Evolutionary conservation across 1,140 invertebrate species (phyloP).

Genomic region (Mylabris phalerata): DNA sequence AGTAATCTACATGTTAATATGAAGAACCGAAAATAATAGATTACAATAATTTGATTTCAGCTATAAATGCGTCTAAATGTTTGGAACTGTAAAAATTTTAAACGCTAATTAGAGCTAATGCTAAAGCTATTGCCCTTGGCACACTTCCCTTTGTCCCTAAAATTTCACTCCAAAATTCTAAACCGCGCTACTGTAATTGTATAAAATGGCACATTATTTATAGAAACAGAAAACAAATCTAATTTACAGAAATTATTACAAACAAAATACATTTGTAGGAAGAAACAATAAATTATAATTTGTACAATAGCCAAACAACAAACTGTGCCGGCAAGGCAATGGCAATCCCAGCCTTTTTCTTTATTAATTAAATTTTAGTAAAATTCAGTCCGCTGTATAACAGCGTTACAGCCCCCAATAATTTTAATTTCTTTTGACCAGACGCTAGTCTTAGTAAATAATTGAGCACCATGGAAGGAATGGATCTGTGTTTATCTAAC

Average conservation of each 20-base stretch:
- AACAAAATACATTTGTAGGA: not conserved
- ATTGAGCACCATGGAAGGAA: slow-evolving; percentile 46
- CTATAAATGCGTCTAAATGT: not conserved
- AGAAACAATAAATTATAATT: slow-evolving; percentile 6
- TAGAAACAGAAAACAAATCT: no score
- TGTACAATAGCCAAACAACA: slow-evolving; percentile 9
- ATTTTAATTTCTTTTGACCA: slow-evolving; percentile 14
- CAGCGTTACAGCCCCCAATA: slow-evolving; percentile 19
- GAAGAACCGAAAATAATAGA: not conserved
- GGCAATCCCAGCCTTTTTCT: slow-evolving; percentile 18
- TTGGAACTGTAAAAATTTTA: not conserved
- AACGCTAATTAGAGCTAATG: slow-evolving; percentile 16
- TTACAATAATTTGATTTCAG: not conserved
- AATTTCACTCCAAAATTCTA: not conserved
- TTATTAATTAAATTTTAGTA: no score
- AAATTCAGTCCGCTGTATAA: slow-evolving; percentile 26
- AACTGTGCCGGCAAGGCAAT: slow-evolving; percentile 22
- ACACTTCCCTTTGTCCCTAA: slow-evolving; percentile 3
- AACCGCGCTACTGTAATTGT: not conserved
- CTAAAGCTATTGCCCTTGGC: slow-evolving; percentile 30
- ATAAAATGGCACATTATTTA: not conserved
- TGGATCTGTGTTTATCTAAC: slow-evolving; percentile 28
- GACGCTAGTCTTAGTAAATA: slow-evolving; percentile 28
- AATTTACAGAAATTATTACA: not conserved
- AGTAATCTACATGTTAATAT: not conserved